phyloP scores from a whole-genome alignment of 2,888 invertebrate species.

The Volucella zonaria region DNA sequence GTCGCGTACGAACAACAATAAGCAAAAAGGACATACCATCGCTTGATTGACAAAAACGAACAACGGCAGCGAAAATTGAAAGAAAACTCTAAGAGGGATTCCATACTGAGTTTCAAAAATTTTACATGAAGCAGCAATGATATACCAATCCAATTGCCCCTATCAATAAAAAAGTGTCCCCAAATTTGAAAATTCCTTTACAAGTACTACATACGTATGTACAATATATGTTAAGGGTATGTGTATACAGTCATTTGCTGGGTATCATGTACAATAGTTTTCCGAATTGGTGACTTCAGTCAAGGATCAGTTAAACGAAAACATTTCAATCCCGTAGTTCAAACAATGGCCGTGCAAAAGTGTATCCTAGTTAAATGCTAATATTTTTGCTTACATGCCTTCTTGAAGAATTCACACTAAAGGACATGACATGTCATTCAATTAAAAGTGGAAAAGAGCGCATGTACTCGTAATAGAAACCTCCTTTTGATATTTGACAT shows the following conservation, averaged over 20 bases:
- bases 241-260: no score
- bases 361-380: constrained; percentile 57
- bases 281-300: constrained; percentile 1
- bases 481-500: constrained; percentile 60
- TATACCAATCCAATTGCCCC: constrained; percentile 42
- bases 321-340: neutral
- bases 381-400: constrained; percentile 48
- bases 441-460: constrained; percentile 36
- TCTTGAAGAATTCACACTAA: constrained; percentile 43
- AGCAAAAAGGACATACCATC: constrained; percentile 67
- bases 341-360: constrained; percentile 52
- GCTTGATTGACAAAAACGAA: constrained; percentile 67
- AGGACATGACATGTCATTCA: constrained; percentile 63
- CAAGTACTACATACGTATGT: constrained; percentile 25
- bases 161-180: constrained; percentile 35
- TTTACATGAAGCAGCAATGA: constrained; percentile 34
- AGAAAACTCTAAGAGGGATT: constrained; percentile 50
- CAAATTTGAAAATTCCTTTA: constrained; percentile 26
- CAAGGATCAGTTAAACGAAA: constrained; percentile 1
- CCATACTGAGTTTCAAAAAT: constrained; percentile 3
- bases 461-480: constrained; percentile 69
- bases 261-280: neutral
- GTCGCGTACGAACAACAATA: constrained; percentile 56
- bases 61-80: constrained; percentile 38
- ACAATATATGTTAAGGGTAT: neutral